Evolutionary conservation across 2,113 vertebrate genomes (phyloP).

Genomic region (Ursus arctos): DNA sequence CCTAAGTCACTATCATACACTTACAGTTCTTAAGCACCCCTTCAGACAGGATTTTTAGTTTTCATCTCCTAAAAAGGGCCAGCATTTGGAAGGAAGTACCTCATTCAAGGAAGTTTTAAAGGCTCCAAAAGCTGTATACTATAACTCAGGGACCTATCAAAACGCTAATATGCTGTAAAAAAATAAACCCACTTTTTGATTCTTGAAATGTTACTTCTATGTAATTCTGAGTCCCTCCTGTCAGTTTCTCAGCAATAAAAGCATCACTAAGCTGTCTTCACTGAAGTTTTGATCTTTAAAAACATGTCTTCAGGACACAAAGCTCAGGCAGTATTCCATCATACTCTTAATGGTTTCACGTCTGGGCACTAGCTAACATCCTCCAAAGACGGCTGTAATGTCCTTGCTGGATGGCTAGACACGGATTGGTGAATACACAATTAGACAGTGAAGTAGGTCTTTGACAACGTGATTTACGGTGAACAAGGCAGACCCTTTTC

Average conservation of each 20-base stretch:
- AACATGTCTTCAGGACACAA: constrained; percentile 52
- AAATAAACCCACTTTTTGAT: background rate
- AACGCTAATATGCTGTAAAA: constrained; percentile 34
- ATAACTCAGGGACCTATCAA: constrained; percentile 36
- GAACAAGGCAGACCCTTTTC: background rate
- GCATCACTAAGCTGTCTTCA: constrained; percentile 11
- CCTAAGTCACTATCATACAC: background rate
- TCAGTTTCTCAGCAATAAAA: constrained; percentile 59
- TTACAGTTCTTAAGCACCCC: background rate
- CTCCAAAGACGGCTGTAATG: background rate
- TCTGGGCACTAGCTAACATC: too few relatives aligned
- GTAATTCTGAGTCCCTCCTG: constrained; percentile 43
- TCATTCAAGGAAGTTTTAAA: constrained; percentile 53
- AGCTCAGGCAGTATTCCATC: constrained; percentile 2
- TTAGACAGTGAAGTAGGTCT: background rate
- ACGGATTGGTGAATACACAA: background rate
- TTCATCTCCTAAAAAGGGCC: background rate
- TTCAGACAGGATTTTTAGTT: background rate
- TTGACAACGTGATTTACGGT: background rate
- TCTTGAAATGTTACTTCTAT: constrained; percentile 63
- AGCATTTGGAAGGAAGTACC: constrained; percentile 30
- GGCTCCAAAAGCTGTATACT: constrained; percentile 16
- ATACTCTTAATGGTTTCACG: constrained; percentile 38
- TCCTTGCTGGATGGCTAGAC: background rate
- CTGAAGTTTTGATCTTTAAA: constrained; percentile 47